phyloP scores from a whole-genome alignment of 1,140 invertebrate species.

The Drosophila quadrilineata region DNA sequence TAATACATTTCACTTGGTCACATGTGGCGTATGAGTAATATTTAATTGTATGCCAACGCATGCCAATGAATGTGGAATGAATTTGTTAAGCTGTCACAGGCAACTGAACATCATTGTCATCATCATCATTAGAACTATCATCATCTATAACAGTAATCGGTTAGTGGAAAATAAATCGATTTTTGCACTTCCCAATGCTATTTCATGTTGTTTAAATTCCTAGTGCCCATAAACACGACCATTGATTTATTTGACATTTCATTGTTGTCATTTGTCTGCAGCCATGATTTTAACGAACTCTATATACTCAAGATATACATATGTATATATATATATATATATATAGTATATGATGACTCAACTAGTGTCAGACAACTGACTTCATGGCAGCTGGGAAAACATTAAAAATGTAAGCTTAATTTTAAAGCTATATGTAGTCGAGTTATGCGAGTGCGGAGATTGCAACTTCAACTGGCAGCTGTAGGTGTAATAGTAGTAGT shows the following conservation, averaged over 20 bases:
- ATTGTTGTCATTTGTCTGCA: conserved; percentile 36
- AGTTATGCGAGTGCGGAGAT: neutral
- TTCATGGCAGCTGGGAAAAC: conserved; percentile 28
- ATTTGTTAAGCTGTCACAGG: conserved; percentile 12
- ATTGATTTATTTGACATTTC: conserved; percentile 31
- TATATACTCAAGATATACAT: no score
- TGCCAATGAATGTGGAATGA: conserved; percentile 12
- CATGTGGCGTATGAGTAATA: conserved; percentile 53
- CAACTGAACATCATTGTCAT: no score
- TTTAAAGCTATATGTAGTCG: conserved; percentile 43
- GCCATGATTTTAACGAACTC: conserved; percentile 36
- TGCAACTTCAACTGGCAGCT: conserved; percentile 31
- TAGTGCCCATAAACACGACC: conserved; percentile 16
- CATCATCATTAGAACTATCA: no score
- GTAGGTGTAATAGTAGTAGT: no score
- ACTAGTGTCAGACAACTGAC: conserved; percentile 13
- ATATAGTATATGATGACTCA: conserved; percentile 7
- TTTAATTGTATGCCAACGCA: conserved; percentile 37
- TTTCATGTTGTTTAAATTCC: conserved; percentile 24
- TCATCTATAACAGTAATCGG: neutral
- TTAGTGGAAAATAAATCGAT: neutral
- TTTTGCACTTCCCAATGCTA: no score
- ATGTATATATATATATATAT: conserved; percentile 9
- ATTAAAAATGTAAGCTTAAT: conserved; percentile 74
- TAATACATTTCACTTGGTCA: conserved; percentile 28